phyloP scores from a whole-genome alignment of 1,140 invertebrate species.

The Drosophila nigromelanica region DNA sequence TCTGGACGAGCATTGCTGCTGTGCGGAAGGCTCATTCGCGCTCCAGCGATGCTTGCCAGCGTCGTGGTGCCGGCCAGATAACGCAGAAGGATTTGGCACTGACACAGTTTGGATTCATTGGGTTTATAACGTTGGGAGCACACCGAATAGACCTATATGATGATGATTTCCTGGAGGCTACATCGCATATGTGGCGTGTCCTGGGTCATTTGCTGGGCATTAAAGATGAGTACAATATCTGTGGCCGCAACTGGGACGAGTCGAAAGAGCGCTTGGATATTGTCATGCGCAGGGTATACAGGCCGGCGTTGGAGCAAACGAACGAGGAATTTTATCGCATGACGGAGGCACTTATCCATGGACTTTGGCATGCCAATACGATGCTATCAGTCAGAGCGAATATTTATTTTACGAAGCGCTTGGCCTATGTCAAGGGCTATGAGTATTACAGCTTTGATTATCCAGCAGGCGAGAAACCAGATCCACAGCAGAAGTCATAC shows the following conservation, averaged over 20 bases:
- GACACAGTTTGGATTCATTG: conserved; percentile 95
- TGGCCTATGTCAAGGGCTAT: conserved; percentile 74
- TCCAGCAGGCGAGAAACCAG: conserved; percentile 26
- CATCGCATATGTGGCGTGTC: conserved; percentile 93
- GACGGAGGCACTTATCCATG: conserved; percentile 66
- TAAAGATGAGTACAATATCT: conserved; percentile 86
- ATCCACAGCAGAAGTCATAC: conserved; percentile 58
- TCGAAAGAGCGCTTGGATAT: conserved; percentile 68
- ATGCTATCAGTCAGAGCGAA: conserved; percentile 65
- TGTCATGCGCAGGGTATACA: conserved; percentile 69
- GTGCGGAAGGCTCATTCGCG: conserved; percentile 88
- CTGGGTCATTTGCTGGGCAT: conserved; percentile 92
- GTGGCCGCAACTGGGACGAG: conserved; percentile 66
- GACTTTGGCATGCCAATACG: conserved; percentile 77
- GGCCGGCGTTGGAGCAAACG: conserved; percentile 63
- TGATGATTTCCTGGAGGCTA: conserved; percentile 88
- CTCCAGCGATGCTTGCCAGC: conserved; percentile 85
- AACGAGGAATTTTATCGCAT: conserved; percentile 66
- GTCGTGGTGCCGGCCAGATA: conserved; percentile 84
- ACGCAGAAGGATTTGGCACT: conserved; percentile 92
- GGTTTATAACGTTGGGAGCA: conserved; percentile 88
- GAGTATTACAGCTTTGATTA: conserved; percentile 78
- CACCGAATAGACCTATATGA: conserved; percentile 87
- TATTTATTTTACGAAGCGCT: conserved; percentile 74
- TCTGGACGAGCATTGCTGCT: conserved; percentile 87